phyloP scores from a whole-genome alignment of 1,140 invertebrate species.

The Vollenhovia emeryi region DNA sequence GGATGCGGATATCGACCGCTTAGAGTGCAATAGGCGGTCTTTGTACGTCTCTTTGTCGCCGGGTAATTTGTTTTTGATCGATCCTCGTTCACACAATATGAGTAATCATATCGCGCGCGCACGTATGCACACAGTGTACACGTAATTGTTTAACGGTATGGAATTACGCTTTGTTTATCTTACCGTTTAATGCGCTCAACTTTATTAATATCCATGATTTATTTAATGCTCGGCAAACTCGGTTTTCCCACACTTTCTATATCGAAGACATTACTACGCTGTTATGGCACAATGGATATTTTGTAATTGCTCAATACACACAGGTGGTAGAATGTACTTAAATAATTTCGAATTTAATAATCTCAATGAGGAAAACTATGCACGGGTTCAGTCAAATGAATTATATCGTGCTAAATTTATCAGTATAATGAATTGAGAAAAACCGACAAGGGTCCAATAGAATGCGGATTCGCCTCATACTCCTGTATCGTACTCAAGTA shows the following conservation, averaged over 20 bases:
- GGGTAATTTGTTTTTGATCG: slow-evolving; percentile 43
- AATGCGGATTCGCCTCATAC: background rate
- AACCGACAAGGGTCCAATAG: background rate
- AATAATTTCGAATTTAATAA: background rate
- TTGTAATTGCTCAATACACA: background rate
- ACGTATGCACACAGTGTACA: background rate
- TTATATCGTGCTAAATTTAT: background rate
- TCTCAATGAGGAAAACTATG: background rate
- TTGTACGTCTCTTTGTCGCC: slow-evolving; percentile 33
- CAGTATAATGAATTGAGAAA: background rate
- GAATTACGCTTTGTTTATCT: slow-evolving; percentile 27
- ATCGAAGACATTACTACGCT: background rate
- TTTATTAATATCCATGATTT: slow-evolving; percentile 7
- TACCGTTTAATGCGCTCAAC: background rate
- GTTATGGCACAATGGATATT: background rate
- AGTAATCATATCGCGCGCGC: background rate
- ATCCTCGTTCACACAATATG: background rate
- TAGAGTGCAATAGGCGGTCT: slow-evolving; percentile 39
- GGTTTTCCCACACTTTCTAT: background rate
- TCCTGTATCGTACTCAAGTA: background rate
- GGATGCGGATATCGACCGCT: slow-evolving; percentile 42
- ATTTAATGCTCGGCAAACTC: background rate
- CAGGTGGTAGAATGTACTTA: background rate
- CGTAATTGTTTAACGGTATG: slow-evolving; percentile 14
- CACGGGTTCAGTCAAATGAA: background rate